These are phyloP conservation scores for Agraylea sexmaculata DNA, from an alignment of 1,140 invertebrate genomes.

Conservation along the genomic window DNA sequence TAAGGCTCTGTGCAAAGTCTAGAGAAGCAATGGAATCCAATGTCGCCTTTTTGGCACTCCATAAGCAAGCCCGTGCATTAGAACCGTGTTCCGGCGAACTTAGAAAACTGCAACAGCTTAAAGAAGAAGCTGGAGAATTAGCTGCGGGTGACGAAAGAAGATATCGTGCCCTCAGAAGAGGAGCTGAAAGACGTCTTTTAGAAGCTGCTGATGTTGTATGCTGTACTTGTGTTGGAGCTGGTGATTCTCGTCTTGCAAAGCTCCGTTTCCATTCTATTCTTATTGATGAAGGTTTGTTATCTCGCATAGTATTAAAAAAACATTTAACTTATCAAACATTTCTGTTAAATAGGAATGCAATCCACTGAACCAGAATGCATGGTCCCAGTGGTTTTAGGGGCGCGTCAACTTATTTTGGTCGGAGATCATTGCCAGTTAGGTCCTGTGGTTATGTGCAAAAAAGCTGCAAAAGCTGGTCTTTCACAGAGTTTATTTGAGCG, in stretches of 20 bases:
- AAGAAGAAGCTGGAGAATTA: conserved; percentile 94
- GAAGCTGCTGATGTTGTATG: conserved; percentile 98
- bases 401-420: conserved; percentile 88
- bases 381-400: conserved; percentile 97
- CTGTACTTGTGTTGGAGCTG: conserved; percentile 97
- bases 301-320: no score
- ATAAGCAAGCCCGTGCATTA: conserved; percentile 94
- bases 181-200: conserved; percentile 83
- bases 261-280: conserved; percentile 95
- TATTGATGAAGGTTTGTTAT: conserved; percentile 94
- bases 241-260: conserved; percentile 81
- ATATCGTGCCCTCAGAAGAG: conserved; percentile 83
- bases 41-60: conserved; percentile 91
- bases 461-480: conserved; percentile 91
- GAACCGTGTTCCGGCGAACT: conserved; percentile 76
- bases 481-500: conserved; percentile 97
- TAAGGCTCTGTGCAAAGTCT: conserved; percentile 94
- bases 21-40: conserved; percentile 96
- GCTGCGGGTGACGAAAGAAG: conserved; percentile 90
- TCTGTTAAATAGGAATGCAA: conserved; percentile 84
- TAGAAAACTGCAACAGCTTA: conserved; percentile 90
- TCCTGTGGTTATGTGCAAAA: conserved; percentile 99
- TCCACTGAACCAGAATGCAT: conserved; percentile 97
- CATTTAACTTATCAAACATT: no score
- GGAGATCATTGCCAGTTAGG: conserved; percentile 99